Conservation (phyloP, 2,113 vertebrate genomes). For the Pseudopodoces humilis region DNA sequence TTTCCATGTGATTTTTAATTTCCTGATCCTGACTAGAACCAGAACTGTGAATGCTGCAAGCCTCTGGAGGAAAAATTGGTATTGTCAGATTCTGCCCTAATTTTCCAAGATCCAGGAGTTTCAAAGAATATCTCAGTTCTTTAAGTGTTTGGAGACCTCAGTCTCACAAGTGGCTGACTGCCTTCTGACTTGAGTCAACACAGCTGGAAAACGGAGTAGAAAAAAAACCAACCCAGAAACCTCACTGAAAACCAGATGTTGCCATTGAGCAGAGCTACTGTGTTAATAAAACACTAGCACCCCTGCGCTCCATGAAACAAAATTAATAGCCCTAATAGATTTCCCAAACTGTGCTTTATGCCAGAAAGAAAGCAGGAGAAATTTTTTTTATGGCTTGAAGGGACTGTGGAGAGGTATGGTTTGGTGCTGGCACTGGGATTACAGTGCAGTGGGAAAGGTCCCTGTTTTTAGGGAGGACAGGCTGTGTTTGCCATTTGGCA, state of each 20-base stretch:
- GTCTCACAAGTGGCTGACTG: slow-evolving; percentile 30
- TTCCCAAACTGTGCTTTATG: background rate
- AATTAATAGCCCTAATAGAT: slow-evolving; percentile 17
- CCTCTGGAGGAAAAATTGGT: slow-evolving; percentile 25
- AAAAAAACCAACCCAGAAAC: background rate
- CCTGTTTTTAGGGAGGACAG: slow-evolving; percentile 4
- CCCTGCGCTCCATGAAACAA: background rate
- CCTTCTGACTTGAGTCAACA: slow-evolving; percentile 50
- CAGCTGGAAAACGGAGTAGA: slow-evolving; percentile 43
- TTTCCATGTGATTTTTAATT: slow-evolving; percentile 53
- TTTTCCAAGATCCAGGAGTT: slow-evolving; percentile 52
- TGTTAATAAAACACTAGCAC: slow-evolving; percentile 43
- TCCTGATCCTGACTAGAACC: slow-evolving; percentile 40
- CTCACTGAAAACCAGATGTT: slow-evolving; percentile 55
- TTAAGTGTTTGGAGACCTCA: slow-evolving; percentile 40
- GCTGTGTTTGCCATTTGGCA: slow-evolving; percentile 12
- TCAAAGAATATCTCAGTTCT: slow-evolving; percentile 34
- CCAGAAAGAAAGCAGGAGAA: background rate
- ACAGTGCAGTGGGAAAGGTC: background rate
- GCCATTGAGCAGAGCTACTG: slow-evolving; percentile 46
- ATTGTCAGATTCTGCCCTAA: slow-evolving; percentile 55
- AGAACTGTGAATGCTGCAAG: slow-evolving; percentile 11
- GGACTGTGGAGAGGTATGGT: background rate
- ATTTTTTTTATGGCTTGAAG: background rate
- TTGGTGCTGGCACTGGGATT: background rate